Base-by-base conservation (phyloP, 2,113 vertebrate species). In the Marmota monax region DNA sequence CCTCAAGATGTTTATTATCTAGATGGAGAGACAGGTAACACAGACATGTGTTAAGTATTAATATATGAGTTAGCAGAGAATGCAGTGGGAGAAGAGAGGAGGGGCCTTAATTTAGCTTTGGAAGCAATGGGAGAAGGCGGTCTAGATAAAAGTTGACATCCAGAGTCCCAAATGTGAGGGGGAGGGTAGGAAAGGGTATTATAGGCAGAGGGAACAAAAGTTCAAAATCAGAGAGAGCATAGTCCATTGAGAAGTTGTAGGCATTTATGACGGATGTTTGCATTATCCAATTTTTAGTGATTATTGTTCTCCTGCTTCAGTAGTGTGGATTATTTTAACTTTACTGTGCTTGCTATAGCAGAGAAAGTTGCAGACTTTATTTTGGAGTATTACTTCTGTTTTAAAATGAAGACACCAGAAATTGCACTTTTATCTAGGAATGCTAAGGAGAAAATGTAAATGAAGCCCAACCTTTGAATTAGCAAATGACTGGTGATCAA, bases 361-460 rank as follows among this genome's bases (percentile, higher is more conserved):
- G 65, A 92, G 78, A 65, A 85, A 80, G 39, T 51, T 80, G 65
- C 88, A 84, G 9, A 77, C 32, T 6, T 94, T 87, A 80, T 80
- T 87, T 94, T 92, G 70, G 72, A 90, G 80, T 34, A 88, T 7
- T 84, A 48, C 76, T 94, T 94, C 23, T 90, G 22, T 84, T 84
- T 79, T 90, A 86, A 76, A 87, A 51, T 83, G 76, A 87, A 69
- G 69, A 83, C 72, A 93, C 29, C 45, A 88, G 27, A 92, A 94
- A 74, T 92, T 92, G 3, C 11, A 67, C 14, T 86, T 7, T 6
- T 84, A 4, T 88, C 34, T 84, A 58, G 79, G 92, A 74, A 86
- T 53, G 80, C 10, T 85, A 82, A 91, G 48, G 32, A 77, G 48
- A 93, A 95, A 93, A 73, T 89, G 10, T 89, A 96, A 77, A 90